Base-by-base conservation (phyloP, 1,140 invertebrate genomes). In the Aphelenchoides fujianensis region DNA sequence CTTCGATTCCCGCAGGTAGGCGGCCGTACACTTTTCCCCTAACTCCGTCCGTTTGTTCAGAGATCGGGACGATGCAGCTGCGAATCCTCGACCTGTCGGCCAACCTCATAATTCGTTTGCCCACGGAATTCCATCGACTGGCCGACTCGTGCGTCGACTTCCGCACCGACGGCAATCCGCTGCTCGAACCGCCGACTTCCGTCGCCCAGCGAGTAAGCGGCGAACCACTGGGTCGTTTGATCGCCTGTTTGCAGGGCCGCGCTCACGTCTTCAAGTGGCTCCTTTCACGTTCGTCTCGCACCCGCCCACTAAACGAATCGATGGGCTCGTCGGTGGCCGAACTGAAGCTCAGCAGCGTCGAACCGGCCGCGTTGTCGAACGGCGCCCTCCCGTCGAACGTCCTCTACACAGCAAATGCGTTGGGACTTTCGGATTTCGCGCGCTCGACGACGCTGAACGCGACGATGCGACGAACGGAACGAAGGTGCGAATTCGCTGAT, bases 1-100 rank as follows among this genome's bases (percentile, higher is more conserved):
- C 91, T 81, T 90, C 91, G 84, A 87, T 98, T 80, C 94, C 95
- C 72, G 89, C 92, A 57, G 95, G 67, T 69, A 1, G 30, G 63
- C 53, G 16, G 37, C 63, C 7, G 62, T 41, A 54, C 9, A 9
- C 7, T 53, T 53, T 41, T 53, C 23, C n/a, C n/a, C n/a, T n/a
- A 64, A 64, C 7, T 53, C 23, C 5, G 3, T 53, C 7, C 7
- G 5, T 7, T 64, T 54, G n/a, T 69, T 70, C n/a, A 69, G 67
- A 70, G 19, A 72, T 70, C 9, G 68, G 69, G 30, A n/a, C 70
- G 19, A n/a, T 70, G 36, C 16, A 32, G 9, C 1, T 70, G 69
- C n/a, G 32, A 19, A 30, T 35, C 19, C 34, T 70, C 12, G 68
- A 70, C 48, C 16, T 69, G 69, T 12, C 68, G 0, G 66, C 19